Conservation (phyloP, 2,888 invertebrate species). For the Cryptosula pallasiana region DNA sequence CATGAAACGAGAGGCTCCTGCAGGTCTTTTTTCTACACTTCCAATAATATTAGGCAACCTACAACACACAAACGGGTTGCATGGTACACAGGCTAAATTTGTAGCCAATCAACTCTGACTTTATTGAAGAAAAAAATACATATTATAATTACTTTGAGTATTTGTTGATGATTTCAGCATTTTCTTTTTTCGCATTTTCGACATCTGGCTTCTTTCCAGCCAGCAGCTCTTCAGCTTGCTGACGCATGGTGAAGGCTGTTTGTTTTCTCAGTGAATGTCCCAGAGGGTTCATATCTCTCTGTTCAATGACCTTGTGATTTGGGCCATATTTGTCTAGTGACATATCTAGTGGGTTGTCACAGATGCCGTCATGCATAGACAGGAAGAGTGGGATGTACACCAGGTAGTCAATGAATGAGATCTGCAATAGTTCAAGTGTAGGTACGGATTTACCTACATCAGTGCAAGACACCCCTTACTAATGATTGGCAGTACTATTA, state of each 20-base stretch:
- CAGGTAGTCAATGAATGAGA: conserved; percentile 50
- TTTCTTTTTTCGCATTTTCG: conserved; percentile 33
- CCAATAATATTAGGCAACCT: conserved; percentile 17
- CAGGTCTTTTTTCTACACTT: conserved; percentile 11
- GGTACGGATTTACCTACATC: no score
- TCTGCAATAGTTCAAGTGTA: no score
- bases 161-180: conserved; percentile 28
- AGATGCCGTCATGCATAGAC: conserved; percentile 52
- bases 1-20: conserved; percentile 8
- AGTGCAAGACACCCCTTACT: no score
- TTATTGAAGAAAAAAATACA: no score
- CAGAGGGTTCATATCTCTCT: conserved; percentile 50
- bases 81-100: no score
- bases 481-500: no score
- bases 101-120: no score
- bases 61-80: no score
- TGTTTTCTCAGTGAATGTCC: conserved; percentile 40
- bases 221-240: conserved; percentile 39
- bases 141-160: conserved; percentile 13
- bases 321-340: conserved; percentile 39
- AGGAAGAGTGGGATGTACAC: conserved; percentile 51
- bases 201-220: conserved; percentile 35
- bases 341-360: conserved; percentile 50
- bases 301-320: conserved; percentile 32
- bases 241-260: conserved; percentile 36